Evolutionary conservation across 2,888 invertebrate genomes (phyloP), one percentile per base, ranked within the genome.

Genomic region (Catocala nupta): DNA sequence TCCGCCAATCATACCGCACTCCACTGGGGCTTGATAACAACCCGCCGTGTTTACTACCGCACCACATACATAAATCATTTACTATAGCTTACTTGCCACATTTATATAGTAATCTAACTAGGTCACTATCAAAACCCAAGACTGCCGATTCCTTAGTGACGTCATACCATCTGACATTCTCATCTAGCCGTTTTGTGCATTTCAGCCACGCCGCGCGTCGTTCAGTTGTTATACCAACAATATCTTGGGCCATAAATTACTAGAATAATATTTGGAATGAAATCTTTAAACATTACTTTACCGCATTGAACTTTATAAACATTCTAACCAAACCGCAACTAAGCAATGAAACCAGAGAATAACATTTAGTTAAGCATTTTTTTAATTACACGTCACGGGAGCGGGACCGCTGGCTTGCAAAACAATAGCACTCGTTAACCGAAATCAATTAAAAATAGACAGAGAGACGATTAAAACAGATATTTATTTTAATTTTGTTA

Each of bases 1-100:
- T 76, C 65, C 76, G 70, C 80, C 78, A 77, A 80, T 81, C 83
- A 81, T 71, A 67, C 63, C 71, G 67, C 80, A 77, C 79, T 80
- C 77, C 75, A 76, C 72, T 65, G 54, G 64, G 63, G 68, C 73
- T 74, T 73, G 71, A 69, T 78, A 78, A 79, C 79, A 70, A 77
- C 71, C 69, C 64, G 45, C 68, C 59, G 59, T 75, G 66, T 80
- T 77, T 77, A 70, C 77, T 65, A 71, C 63, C 48, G 59, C 59
- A 63, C 63, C 63, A 67, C 58, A 61, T 34, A 66, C 59, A 75
- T 71, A 75, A 75, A 77, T 75, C 78, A 77, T 65, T 49, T 33
- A 51, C 13, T 56, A 66, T 47, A 34, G 52, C 63, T 59, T 56
- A 49, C 58, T 63, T 73, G 57, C 61, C 63, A 11, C 33, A 25